These are phyloP conservation scores for Dasypus novemcinctus DNA, from an alignment of 2,113 vertebrate species.

Conservation along the genomic window DNA sequence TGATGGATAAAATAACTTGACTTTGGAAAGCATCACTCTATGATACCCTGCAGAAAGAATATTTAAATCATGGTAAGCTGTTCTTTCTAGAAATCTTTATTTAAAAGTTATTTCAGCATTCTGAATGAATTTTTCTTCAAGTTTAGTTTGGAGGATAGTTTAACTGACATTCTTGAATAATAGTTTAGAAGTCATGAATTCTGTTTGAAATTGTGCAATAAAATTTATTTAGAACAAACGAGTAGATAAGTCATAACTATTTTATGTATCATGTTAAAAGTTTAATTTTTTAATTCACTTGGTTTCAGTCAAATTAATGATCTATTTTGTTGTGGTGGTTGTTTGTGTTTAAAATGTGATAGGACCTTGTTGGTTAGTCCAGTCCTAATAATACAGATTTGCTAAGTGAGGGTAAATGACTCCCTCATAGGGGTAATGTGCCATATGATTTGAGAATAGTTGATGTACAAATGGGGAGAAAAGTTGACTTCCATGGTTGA, in stretches of 20 bases:
- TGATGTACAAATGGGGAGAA: neutral
- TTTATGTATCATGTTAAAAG: neutral
- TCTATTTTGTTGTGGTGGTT: neutral
- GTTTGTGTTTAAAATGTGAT: neutral
- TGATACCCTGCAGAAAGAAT: constrained; percentile 62
- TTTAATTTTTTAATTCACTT: neutral
- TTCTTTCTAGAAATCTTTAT: constrained; percentile 49
- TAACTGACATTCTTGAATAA: neutral
- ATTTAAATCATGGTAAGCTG: neutral
- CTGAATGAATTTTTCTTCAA: constrained; percentile 27
- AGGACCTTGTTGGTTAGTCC: neutral
- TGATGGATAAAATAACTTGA: constrained; percentile 49
- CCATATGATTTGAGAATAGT: neutral
- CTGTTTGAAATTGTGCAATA: constrained; percentile 11
- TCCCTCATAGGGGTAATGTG: neutral
- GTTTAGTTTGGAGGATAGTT: constrained; percentile 32
- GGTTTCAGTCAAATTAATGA: neutral
- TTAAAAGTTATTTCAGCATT: constrained; percentile 41
- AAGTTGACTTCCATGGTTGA: neutral
- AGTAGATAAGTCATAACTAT: neutral
- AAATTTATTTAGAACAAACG: constrained; percentile 1
- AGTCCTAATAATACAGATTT: neutral
- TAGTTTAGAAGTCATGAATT: constrained; percentile 19
- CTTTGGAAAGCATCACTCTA: constrained; percentile 54
- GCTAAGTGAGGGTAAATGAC: neutral